These are phyloP conservation scores for Bacillus rossius DNA, from an alignment of 1,140 invertebrate species.

Conservation along the genomic window DNA sequence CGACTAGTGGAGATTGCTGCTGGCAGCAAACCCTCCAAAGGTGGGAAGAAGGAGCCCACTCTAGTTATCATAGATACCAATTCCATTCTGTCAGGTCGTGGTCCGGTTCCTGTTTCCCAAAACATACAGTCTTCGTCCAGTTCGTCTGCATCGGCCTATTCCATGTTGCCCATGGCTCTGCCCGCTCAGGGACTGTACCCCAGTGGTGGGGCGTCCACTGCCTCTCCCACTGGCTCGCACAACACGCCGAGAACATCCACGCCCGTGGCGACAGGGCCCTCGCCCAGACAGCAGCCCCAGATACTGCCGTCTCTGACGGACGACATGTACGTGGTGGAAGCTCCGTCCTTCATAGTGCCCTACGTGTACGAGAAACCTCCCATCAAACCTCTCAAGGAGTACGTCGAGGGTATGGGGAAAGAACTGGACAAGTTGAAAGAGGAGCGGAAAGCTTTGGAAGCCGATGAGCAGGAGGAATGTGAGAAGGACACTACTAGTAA, in stretches of 20 bases:
- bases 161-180: constrained; percentile 30
- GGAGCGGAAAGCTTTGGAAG: constrained; percentile 42
- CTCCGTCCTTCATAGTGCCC: constrained; percentile 85
- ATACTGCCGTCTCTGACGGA: constrained; percentile 75
- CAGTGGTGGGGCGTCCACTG: constrained; percentile 21
- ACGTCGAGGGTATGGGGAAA: constrained; percentile 59
- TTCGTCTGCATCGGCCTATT: constrained; percentile 25
- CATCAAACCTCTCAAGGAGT: constrained; percentile 67
- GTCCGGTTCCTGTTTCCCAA: constrained; percentile 50
- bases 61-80: constrained; percentile 75
- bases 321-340: constrained; percentile 87
- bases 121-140: constrained; percentile 24
- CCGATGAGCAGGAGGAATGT: constrained; percentile 36
- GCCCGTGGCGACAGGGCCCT: constrained; percentile 40
- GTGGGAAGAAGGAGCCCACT: constrained; percentile 65
- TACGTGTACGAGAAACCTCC: constrained; percentile 90
- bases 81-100: constrained; percentile 58
- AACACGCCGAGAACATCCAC: constrained; percentile 33
- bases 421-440: constrained; percentile 38
- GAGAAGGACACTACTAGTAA: constrained; percentile 19
- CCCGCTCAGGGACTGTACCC: constrained; percentile 53
- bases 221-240: constrained; percentile 27
- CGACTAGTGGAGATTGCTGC: constrained; percentile 62
- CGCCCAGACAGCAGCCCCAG: constrained; percentile 40
- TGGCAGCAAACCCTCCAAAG: constrained; percentile 46